phyloP scores from a whole-genome alignment of 1,140 invertebrate species.

The Macrosteles quadrilineatus region DNA sequence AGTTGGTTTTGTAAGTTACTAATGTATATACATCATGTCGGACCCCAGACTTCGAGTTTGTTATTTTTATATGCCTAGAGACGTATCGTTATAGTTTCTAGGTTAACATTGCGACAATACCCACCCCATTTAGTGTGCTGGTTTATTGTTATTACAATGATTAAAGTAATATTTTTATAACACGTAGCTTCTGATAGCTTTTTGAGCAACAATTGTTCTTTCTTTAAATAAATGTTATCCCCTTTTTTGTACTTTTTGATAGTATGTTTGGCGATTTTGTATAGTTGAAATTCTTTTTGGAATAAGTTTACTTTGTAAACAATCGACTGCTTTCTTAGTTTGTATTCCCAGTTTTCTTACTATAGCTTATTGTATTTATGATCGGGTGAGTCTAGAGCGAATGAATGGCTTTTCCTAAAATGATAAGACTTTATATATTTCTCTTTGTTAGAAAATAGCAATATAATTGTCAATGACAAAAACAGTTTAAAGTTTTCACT shows the following conservation, averaged over 20 bases:
- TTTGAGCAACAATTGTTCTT: background rate
- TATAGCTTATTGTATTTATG: too few relatives aligned
- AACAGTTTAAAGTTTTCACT: too few relatives aligned
- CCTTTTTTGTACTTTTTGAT: constrained; percentile 14
- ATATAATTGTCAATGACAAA: too few relatives aligned
- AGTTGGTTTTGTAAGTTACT: constrained; percentile 7
- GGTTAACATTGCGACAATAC: constrained; percentile 17
- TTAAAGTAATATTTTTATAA: constrained; percentile 24
- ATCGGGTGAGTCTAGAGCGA: too few relatives aligned
- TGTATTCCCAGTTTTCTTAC: too few relatives aligned
- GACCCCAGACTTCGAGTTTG: constrained; percentile 10
- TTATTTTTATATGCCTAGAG: constrained; percentile 24
- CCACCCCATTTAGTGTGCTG: background rate
- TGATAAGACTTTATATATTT: too few relatives aligned
- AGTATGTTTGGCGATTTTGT: constrained; percentile 3
- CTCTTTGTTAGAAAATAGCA: too few relatives aligned
- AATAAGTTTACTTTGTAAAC: background rate
- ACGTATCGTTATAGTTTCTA: constrained; percentile 20
- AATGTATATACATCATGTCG: constrained; percentile 2
- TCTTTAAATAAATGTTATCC: constrained; percentile 7
- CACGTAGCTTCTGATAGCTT: constrained; percentile 13
- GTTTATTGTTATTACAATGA: constrained; percentile 13
- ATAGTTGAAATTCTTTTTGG: constrained; percentile 1
- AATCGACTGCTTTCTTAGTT: background rate
- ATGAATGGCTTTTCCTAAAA: too few relatives aligned